Conservation (phyloP, 2,888 invertebrate genomes). For the Sminthurides aquaticus region DNA sequence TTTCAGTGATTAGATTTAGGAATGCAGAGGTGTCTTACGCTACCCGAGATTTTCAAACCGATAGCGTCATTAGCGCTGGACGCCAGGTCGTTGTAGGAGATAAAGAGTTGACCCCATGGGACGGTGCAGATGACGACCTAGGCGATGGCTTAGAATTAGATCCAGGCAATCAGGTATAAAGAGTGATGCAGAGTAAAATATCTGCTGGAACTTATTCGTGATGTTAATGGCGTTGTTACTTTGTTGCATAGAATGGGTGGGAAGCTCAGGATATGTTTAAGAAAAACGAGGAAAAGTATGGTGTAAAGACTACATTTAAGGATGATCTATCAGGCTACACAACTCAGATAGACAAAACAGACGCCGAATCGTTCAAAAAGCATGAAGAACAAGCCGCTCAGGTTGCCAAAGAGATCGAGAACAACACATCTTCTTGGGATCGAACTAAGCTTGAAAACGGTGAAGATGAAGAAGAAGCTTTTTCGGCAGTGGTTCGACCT, state of each 20-base stretch:
- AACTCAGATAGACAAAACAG: constrained; percentile 71
- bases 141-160: constrained; percentile 29
- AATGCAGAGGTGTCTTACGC: constrained; percentile 40
- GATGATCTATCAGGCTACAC: constrained; percentile 88
- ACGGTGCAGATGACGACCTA: constrained; percentile 47
- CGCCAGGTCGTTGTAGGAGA: constrained; percentile 65
- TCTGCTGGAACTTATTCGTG: no score
- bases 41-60: constrained; percentile 53
- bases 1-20: constrained; percentile 34
- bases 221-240: no score
- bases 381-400: constrained; percentile 79
- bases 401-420: constrained; percentile 89
- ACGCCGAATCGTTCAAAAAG: constrained; percentile 75
- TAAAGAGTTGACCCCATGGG: constrained; percentile 86
- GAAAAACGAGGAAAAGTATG: constrained; percentile 83
- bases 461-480: constrained; percentile 65
- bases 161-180: constrained; percentile 50
- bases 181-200: no score
- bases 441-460: constrained; percentile 84
- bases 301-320: constrained; percentile 86
- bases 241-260: constrained; percentile 93
- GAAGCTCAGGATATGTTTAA: constrained; percentile 94
- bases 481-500: constrained; percentile 74
- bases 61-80: constrained; percentile 78
- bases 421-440: constrained; percentile 69